Evolutionary conservation across 2,113 vertebrate genomes (phyloP).

Genomic region (Dipodomys merriami): DNA sequence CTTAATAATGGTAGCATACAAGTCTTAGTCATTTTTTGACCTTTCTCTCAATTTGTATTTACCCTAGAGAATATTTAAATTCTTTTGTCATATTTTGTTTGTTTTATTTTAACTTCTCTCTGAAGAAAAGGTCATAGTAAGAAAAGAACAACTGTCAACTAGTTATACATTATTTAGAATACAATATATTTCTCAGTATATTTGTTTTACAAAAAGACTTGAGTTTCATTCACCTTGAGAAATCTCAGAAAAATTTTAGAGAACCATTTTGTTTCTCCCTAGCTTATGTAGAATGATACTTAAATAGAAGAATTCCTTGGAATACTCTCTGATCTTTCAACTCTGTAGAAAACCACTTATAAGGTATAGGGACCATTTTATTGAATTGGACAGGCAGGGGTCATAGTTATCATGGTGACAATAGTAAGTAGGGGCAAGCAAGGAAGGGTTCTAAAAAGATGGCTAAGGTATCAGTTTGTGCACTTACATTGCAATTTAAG

Average conservation of each 20-base stretch:
- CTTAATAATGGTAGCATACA: constrained; percentile 71
- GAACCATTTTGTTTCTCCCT: constrained; percentile 3
- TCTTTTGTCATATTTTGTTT: constrained; percentile 69
- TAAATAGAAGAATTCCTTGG: constrained; percentile 65
- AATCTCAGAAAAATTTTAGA: constrained; percentile 66
- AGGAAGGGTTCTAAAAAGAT: constrained; percentile 53
- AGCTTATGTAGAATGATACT: constrained; percentile 40
- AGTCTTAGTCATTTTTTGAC: constrained; percentile 70
- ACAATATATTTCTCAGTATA: constrained; percentile 46
- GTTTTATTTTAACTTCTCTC: constrained; percentile 77
- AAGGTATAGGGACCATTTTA: constrained; percentile 66
- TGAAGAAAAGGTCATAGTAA: constrained; percentile 57
- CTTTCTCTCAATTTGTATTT: constrained; percentile 78
- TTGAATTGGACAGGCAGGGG: constrained; percentile 74
- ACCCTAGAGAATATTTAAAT: constrained; percentile 60
- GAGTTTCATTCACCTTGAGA: constrained; percentile 59
- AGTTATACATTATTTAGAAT: constrained; percentile 43
- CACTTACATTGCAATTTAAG: not conserved
- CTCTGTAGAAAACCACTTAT: constrained; percentile 72
- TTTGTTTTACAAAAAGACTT: constrained; percentile 17
- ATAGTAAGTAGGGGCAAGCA: constrained; percentile 38
- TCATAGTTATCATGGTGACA: constrained; percentile 60
- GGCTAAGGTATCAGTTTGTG: constrained; percentile 40
- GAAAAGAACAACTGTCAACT: constrained; percentile 61
- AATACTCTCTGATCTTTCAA: constrained; percentile 68